Conservation (phyloP, 1,140 invertebrate species). For the Aporrectodea caliginosa region DNA sequence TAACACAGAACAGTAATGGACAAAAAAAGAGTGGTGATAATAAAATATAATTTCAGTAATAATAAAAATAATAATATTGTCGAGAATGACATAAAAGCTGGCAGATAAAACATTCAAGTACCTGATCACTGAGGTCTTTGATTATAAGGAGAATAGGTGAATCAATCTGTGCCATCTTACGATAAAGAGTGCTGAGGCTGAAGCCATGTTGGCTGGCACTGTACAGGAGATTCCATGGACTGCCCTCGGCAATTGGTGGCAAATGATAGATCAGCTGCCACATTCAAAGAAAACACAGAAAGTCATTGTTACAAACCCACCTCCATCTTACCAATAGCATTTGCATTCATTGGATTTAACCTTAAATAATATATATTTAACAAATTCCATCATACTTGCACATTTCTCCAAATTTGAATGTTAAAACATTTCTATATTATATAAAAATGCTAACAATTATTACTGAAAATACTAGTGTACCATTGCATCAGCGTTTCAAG, state of each 20-base stretch:
- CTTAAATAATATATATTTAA: not conserved
- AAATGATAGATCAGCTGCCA: conserved; percentile 67
- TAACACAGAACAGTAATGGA: not conserved
- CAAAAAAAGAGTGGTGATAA: not conserved
- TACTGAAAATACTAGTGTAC: not conserved
- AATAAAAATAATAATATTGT: not conserved
- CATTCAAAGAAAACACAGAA: not conserved
- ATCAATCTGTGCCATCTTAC: conserved; percentile 85
- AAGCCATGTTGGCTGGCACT: conserved; percentile 95
- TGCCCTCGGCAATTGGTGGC: conserved; percentile 89
- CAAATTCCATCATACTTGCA: not conserved
- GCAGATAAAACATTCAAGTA: not conserved
- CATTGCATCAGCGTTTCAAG: not conserved
- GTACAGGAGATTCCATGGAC: conserved; percentile 91
- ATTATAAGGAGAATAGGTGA: conserved; percentile 87
- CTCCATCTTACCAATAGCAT: conserved; percentile 29
- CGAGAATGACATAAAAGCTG: not conserved
- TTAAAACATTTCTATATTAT: not conserved
- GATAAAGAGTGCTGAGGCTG: conserved; percentile 91
- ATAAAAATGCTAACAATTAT: not conserved
- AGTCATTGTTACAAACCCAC: not conserved
- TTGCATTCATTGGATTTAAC: conserved; percentile 4
- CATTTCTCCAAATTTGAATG: conserved; percentile 1
- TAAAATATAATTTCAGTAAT: not conserved
- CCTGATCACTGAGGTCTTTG: conserved; percentile 83